These are phyloP conservation scores for Papilio polytes DNA, from an alignment of 1,140 invertebrate genomes.

Conservation along the genomic window DNA sequence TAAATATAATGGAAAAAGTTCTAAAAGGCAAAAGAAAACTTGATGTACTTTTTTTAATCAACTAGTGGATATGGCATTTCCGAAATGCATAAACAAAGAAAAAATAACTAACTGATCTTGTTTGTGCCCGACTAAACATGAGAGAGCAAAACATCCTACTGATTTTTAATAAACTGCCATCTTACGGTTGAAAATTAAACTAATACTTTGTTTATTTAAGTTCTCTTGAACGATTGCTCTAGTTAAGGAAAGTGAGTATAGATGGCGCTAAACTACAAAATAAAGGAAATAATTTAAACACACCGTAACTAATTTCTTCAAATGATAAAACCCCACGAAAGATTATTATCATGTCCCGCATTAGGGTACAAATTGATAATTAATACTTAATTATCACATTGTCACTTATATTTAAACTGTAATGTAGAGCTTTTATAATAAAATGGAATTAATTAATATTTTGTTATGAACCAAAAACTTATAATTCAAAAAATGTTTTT, in stretches of 20 bases:
- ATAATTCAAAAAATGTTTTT: too few species aligned
- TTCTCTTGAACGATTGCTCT: background rate
- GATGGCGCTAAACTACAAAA: background rate
- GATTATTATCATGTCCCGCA: constrained; percentile 38
- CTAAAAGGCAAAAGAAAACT: too few species aligned
- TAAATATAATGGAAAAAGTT: background rate
- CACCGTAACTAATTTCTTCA: constrained; percentile 1
- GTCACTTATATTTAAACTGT: constrained; percentile 15
- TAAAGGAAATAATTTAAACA: background rate
- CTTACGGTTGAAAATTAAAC: background rate
- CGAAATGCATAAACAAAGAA: background rate
- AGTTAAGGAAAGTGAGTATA: background rate
- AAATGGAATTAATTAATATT: background rate
- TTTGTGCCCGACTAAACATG: background rate
- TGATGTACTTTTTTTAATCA: too few species aligned
- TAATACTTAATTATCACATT: constrained; percentile 38
- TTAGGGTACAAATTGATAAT: constrained; percentile 40
- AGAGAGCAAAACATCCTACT: background rate
- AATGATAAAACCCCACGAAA: constrained; percentile 26
- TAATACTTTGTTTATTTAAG: background rate
- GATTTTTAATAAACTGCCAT: constrained; percentile 1
- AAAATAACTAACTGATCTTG: background rate
- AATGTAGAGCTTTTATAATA: background rate
- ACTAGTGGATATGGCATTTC: background rate
- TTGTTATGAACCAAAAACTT: too few species aligned